Percentiles rank a stretch among this genome's conserved stretches.
Conservation (phyloP, 2,888 invertebrate genomes). For the Orthosia incerta region DNA sequence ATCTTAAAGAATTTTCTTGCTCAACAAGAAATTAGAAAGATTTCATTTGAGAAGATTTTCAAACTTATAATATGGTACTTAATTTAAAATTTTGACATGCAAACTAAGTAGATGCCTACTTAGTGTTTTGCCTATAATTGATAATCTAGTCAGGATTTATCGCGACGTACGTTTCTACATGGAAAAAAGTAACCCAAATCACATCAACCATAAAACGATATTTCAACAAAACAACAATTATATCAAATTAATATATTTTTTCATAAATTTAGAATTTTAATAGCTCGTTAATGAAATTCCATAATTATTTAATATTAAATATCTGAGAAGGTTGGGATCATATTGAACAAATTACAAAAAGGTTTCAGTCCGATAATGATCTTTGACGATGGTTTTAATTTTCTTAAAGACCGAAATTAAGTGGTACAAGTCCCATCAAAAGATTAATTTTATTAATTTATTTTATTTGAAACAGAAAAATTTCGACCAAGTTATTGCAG, state of each 20-base stretch:
- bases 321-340: constrained; percentile 4
- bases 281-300: constrained; percentile 37
- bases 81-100: too few relatives aligned
- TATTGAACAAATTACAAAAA: constrained; percentile 32
- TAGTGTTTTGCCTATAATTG: too few relatives aligned
- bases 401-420: constrained; percentile 18
- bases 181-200: not conserved
- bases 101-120: too few relatives aligned
- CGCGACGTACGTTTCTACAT: too few relatives aligned
- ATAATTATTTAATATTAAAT: constrained; percentile 22
- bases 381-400: constrained; percentile 38
- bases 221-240: not conserved
- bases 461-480: not conserved
- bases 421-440: not conserved
- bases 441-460: not conserved
- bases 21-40: too few relatives aligned
- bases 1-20: too few relatives aligned
- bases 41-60: too few relatives aligned
- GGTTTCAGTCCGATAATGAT: constrained; percentile 23
- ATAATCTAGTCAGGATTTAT: too few relatives aligned
- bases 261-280: constrained; percentile 21
- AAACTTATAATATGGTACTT: too few relatives aligned
- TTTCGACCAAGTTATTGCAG: not conserved
- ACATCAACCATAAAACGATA: not conserved
- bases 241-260: not conserved